Base-by-base conservation (phyloP, 2,113 vertebrate genomes). In the Prunella himalayana region DNA sequence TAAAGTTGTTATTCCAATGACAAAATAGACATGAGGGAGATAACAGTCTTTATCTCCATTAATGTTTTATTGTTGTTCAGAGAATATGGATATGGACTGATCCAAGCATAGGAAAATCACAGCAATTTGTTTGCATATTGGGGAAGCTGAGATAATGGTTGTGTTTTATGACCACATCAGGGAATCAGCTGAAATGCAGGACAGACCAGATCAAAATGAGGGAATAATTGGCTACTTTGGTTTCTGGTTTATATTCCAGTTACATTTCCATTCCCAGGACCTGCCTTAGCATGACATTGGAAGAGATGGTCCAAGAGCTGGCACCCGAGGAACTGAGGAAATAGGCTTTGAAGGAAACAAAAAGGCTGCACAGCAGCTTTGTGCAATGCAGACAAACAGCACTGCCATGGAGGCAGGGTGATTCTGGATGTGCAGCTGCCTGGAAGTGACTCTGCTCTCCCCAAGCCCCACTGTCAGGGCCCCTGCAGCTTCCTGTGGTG, bases 1-100 rank as follows among this genome's bases (percentile, higher is more conserved):
- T 88, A 92, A 95, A 97, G 95, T 95, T 96, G 92, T 96, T 97
- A 95, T 94, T 97, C 81, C 54, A 63, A 44, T 90, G 93, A 96
- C 95, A 95, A 97, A 97, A 96, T 69, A 97, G 94, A 95, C 97
- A 95, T 57, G 59, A 95, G 97, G 97, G 96, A 97, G 93, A 96
- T 88, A 94, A 95, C 73, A 70, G 92, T 94, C 94, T 96, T 96
- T 96, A 95, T 92, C 94, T 90, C 97, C 84, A 96, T 97, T 97
- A 97, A 95, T 39, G 15, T 94, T 97, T 97, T 96, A 95, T 91
- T 97, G 95, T 96, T 96, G 92, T 85, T 96, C 95, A 92, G 95
- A 97, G 94, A 96, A 81, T 94, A 93, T 25, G 86, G 90, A 93
- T 64, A 93, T 4, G 24, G 76, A 79, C 75, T 41, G 90, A 96